phyloP scores from a whole-genome alignment of 2,888 invertebrate species.

The Polymixis lichenea region DNA sequence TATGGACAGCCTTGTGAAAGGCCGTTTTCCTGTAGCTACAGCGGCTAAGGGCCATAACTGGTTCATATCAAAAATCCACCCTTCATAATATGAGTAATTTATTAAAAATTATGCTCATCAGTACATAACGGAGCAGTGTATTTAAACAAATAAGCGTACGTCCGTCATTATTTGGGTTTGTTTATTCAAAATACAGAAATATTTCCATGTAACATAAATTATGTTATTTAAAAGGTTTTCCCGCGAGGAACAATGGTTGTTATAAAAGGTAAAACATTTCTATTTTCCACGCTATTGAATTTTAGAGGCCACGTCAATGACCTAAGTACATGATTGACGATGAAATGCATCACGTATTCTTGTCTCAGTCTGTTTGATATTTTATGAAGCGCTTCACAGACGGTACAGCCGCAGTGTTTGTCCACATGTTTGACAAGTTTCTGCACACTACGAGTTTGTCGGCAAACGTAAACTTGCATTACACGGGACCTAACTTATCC shows the following conservation, averaged over 20 bases:
- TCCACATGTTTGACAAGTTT: conserved; percentile 24
- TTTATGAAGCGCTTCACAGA: conserved; percentile 17
- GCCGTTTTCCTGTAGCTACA: background rate
- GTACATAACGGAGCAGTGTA: background rate
- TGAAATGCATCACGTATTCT: conserved; percentile 27
- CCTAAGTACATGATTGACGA: background rate
- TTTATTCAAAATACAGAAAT: background rate
- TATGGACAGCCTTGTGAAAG: background rate
- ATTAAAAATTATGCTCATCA: background rate
- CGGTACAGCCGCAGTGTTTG: conserved; percentile 5
- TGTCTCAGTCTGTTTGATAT: conserved; percentile 15
- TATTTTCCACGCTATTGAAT: background rate
- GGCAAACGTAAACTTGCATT: conserved; percentile 3
- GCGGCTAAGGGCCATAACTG: background rate
- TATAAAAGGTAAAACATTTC: background rate
- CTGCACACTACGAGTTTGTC: conserved; percentile 1
- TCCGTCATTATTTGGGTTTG: background rate
- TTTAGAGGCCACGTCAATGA: background rate
- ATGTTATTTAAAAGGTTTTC: background rate
- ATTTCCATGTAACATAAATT: background rate
- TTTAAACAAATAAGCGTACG: background rate
- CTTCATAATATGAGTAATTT: background rate
- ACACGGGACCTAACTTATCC: background rate
- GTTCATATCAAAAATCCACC: background rate
- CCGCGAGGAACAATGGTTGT: too few species aligned